phyloP scores from a whole-genome alignment of 2,797 vertebrate species.

The Neosilurus hyrtlii region DNA sequence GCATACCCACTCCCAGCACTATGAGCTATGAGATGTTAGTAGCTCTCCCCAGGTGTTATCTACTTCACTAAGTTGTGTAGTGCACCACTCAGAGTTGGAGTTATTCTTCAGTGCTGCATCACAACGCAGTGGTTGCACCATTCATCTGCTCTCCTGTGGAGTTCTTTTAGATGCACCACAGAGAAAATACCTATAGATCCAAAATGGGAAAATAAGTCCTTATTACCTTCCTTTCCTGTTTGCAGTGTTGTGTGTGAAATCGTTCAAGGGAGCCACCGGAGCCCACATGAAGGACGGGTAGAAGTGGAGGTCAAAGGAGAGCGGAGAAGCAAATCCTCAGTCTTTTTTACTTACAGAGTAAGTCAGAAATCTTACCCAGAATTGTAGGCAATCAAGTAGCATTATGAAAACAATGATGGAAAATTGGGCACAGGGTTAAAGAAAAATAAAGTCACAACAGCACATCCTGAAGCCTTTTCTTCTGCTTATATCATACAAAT shows the following conservation, averaged over 20 bases:
- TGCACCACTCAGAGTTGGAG: not conserved
- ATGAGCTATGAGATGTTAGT: conserved; percentile 16
- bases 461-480: not conserved
- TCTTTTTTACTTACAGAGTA: conserved; percentile 85
- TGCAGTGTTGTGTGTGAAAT: conserved; percentile 88
- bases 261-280: conserved; percentile 51
- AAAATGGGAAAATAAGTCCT: not conserved
- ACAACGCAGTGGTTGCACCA: not conserved
- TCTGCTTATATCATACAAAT: not conserved
- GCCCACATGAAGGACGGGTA: conserved; percentile 60
- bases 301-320: conserved; percentile 79
- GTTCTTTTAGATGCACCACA: not conserved
- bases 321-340: conserved; percentile 78
- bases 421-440: not conserved
- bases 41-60: conserved; percentile 17
- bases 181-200: not conserved
- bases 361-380: conserved; percentile 48
- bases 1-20: conserved; percentile 30
- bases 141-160: not conserved
- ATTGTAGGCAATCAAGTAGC: not conserved
- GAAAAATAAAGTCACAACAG: not conserved
- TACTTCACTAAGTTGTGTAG: conserved; percentile 1
- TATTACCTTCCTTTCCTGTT: conserved; percentile 18
- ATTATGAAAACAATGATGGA: not conserved
- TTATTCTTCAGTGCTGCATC: not conserved